Conservation (phyloP, 2,888 invertebrate species). For the Tanytarsus gracilentus region DNA sequence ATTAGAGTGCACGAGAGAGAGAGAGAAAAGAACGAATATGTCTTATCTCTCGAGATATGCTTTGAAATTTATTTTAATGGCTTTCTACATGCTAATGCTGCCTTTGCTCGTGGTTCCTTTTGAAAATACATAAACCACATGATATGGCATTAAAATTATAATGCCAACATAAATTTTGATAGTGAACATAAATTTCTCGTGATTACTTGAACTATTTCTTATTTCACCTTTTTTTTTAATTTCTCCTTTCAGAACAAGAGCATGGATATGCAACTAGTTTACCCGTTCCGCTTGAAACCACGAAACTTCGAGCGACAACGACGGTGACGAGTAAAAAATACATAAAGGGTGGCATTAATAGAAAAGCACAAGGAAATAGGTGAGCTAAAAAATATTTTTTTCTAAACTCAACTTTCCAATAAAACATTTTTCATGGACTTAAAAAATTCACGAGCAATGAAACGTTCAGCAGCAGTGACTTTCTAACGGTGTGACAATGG, state of each 20-base stretch:
- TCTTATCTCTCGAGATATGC: conserved; percentile 5
- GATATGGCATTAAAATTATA: no score
- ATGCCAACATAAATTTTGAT: no score
- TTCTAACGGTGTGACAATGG: not conserved
- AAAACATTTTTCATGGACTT: not conserved
- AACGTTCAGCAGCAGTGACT: no score
- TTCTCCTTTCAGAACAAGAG: conserved; percentile 23
- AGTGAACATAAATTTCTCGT: no score
- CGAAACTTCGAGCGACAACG: conserved; percentile 23
- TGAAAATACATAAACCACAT: not conserved
- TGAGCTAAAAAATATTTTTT: not conserved
- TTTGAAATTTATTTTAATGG: conserved; percentile 16
- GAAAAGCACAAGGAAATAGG: conserved; percentile 26
- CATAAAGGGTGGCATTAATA: conserved; percentile 21
- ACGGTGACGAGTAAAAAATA: conserved; percentile 18
- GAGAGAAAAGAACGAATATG: not conserved
- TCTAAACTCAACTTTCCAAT: not conserved
- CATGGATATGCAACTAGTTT: conserved; percentile 28
- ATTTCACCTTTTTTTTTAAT: not conserved
- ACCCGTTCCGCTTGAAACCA: conserved; percentile 23
- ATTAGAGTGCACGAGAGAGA: not conserved
- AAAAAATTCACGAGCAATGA: no score
- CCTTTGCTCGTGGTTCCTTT: not conserved
- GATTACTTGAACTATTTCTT: conserved; percentile 4
- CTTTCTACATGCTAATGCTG: not conserved